Base-by-base conservation (phyloP, 1,140 invertebrate species). In the Tribolium madens region DNA sequence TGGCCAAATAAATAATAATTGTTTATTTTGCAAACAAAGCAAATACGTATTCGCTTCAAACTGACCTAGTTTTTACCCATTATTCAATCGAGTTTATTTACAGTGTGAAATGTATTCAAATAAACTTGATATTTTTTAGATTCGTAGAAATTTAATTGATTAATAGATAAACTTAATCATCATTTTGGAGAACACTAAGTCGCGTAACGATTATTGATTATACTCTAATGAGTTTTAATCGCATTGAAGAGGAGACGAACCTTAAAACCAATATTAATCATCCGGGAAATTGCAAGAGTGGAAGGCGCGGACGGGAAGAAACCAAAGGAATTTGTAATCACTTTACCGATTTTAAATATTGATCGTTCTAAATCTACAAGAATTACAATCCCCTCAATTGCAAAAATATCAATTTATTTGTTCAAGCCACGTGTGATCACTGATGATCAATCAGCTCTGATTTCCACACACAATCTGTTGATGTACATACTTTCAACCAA, bases 241-340 rank as follows among this genome's bases (percentile, higher is more conserved):
- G 10, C 52, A 18, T 18, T 21, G 52, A 18, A 21, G n/a, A 57
- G 18, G 52, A 57, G 17, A 18, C 18, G 10, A 57, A 57, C 18
- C 52, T 26, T 21, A 64, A 15, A 50, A 64, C n/a, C 57, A 14
- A 14, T 64, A 64, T 64, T 33, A 33, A 64, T 33, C 57, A 64
- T 64, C 21, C 57, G 26, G 10, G 57, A 64, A 64, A 64, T 64
- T 64, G 57, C 21, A 50, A 3, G 12, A 50, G 48, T 17, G n/a
- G 36, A 50, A n/a, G 57, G 9, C 57, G n/a, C 26, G 12, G 13
- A 50, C 48, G 48, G 15, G 2, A 17, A 50, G 36, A 42, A 42
- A 42, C 36, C 36, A 9, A 42, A 42, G 36, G 36, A 42, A 42
- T 42, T 42, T 42, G 36, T 42, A 42, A 42, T 42, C 36, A 42